phyloP scores from a whole-genome alignment of 2,113 vertebrate species.

The Laticauda colubrina region DNA sequence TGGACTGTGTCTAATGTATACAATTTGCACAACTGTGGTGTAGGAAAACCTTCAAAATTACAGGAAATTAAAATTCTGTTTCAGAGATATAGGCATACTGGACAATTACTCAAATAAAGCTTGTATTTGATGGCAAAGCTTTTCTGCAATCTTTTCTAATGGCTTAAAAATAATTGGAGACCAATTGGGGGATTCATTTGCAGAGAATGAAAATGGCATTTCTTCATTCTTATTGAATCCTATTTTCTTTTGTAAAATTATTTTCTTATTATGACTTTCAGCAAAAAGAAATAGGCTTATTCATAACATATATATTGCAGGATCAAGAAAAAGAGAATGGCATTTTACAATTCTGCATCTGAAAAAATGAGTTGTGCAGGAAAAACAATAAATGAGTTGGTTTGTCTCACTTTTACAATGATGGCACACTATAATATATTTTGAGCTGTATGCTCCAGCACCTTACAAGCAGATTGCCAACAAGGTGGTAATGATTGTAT shows the following conservation, averaged over 20 bases:
- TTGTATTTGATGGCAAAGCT: background rate
- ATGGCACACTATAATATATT: background rate
- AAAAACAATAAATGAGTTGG: background rate
- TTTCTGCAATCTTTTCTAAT: conserved; percentile 12
- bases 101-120: background rate
- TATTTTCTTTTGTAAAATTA: background rate
- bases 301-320: conserved; percentile 11
- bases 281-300: background rate
- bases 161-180: conserved; percentile 14
- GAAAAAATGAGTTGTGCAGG: conserved; percentile 34
- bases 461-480: conserved; percentile 24
- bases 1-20: background rate
- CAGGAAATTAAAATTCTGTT: background rate
- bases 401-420: conserved; percentile 23
- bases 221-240: background rate
- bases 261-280: background rate
- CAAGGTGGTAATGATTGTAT: background rate
- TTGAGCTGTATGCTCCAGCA: conserved; percentile 20
- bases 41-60: background rate
- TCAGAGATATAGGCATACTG: background rate
- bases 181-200: conserved; percentile 29
- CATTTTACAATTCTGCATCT: conserved; percentile 32
- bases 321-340: conserved; percentile 27
- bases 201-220: background rate
- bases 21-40: background rate